Conservation (phyloP, 1,140 invertebrate genomes). For the Pinna nobilis region DNA sequence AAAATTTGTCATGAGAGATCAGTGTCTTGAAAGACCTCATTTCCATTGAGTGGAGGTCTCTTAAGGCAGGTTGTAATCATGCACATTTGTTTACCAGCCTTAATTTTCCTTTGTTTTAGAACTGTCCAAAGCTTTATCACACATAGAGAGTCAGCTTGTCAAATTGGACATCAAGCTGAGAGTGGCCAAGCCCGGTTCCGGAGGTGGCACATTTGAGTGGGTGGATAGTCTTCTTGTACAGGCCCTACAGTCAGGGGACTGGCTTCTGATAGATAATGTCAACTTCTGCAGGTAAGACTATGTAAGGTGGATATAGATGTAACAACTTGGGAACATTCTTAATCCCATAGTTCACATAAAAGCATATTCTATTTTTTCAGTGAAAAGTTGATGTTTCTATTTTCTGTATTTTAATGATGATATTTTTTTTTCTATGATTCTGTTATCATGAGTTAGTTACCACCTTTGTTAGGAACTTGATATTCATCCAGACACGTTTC, state of each 20-base stretch:
- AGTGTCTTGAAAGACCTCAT: too few species aligned
- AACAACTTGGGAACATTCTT: too few species aligned
- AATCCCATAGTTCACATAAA: too few species aligned
- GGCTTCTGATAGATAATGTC: conserved; percentile 97
- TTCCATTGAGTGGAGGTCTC: too few species aligned
- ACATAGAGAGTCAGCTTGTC: conserved; percentile 67
- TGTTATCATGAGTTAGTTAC: too few species aligned
- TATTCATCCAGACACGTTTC: too few species aligned
- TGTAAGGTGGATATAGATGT: background rate
- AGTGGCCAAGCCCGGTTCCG: conserved; percentile 76
- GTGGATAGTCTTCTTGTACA: conserved; percentile 95
- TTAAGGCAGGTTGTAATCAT: background rate
- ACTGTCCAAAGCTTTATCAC: too few species aligned
- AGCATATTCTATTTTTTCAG: too few species aligned
- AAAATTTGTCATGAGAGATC: too few species aligned
- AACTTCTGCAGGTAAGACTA: conserved; percentile 88
- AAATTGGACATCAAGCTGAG: too few species aligned
- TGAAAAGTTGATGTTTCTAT: background rate
- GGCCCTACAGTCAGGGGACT: conserved; percentile 88
- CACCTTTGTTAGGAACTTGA: too few species aligned
- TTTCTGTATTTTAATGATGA: background rate
- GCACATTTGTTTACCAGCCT: background rate
- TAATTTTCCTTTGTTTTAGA: too few species aligned
- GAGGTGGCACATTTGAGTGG: conserved; percentile 94
- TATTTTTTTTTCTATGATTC: background rate